Conservation (phyloP, 1,140 invertebrate genomes). For the Papilio aristodemus region DNA sequence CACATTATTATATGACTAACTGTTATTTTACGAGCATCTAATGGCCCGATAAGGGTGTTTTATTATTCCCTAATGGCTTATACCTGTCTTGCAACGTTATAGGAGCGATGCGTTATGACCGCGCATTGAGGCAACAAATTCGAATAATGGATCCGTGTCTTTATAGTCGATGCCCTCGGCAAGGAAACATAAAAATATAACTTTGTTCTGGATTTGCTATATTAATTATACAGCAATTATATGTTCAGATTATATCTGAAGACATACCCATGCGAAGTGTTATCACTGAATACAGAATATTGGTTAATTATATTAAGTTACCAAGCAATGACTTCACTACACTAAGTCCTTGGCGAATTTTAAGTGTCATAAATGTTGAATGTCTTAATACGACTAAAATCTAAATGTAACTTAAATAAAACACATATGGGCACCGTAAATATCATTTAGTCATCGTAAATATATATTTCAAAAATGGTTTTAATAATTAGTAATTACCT, state of each 20-base stretch:
- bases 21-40: conserved; percentile 79
- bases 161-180: conserved; percentile 55
- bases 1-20: conserved; percentile 78
- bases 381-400: no score
- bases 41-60: conserved; percentile 78
- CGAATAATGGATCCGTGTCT: conserved; percentile 68
- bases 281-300: background rate
- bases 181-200: conserved; percentile 4
- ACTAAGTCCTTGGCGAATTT: no score
- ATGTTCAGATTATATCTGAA: background rate
- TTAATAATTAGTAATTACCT: no score
- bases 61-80: conserved; percentile 79
- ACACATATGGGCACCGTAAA: no score
- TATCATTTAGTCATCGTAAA: no score
- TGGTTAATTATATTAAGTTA: background rate
- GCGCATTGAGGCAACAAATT: conserved; percentile 68
- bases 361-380: no score
- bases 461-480: no score
- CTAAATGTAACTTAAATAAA: no score
- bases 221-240: background rate
- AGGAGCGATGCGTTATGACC: conserved; percentile 68
- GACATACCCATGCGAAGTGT: background rate
- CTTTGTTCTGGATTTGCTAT: background rate
- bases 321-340: no score
- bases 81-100: conserved; percentile 73